Evolutionary conservation across 2,888 invertebrate species (phyloP).

Genomic region (Calameuta idolon): DNA sequence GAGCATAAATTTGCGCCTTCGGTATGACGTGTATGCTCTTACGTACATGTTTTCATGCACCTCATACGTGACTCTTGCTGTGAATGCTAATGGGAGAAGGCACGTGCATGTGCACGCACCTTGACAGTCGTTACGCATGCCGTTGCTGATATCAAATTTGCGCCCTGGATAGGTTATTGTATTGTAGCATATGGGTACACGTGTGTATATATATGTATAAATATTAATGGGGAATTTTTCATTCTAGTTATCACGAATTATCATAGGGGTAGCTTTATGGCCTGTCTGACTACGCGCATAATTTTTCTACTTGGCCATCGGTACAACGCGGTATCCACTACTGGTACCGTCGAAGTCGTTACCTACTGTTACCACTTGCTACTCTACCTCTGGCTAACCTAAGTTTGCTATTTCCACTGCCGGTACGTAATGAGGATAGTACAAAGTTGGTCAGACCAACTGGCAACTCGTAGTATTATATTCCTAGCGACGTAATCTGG

Average conservation of each 20-base stretch:
- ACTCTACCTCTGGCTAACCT: not conserved
- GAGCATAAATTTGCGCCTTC: not conserved
- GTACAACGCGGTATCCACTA: not conserved
- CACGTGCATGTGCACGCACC: not conserved
- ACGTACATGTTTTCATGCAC: not conserved
- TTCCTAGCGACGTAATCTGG: conserved; percentile 51
- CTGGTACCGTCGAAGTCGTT: not conserved
- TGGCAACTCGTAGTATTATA: conserved; percentile 35
- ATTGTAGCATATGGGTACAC: too few species aligned
- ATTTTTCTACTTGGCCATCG: not conserved
- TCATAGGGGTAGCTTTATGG: not conserved
- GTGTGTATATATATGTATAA: too few species aligned
- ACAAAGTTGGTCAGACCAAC: conserved; percentile 47
- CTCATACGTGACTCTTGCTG: not conserved
- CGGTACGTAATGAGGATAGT: conserved; percentile 41
- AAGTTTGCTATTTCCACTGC: conserved; percentile 46
- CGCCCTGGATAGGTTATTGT: not conserved
- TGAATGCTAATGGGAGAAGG: conserved; percentile 1
- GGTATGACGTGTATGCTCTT: not conserved
- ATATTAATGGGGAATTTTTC: too few species aligned
- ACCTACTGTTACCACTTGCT: not conserved
- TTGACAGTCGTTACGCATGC: not conserved
- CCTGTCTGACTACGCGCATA: not conserved
- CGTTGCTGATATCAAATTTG: not conserved
- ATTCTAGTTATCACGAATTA: not conserved